Base-by-base conservation (phyloP, 2,888 invertebrate genomes). In the Serripes groenlandicus region DNA sequence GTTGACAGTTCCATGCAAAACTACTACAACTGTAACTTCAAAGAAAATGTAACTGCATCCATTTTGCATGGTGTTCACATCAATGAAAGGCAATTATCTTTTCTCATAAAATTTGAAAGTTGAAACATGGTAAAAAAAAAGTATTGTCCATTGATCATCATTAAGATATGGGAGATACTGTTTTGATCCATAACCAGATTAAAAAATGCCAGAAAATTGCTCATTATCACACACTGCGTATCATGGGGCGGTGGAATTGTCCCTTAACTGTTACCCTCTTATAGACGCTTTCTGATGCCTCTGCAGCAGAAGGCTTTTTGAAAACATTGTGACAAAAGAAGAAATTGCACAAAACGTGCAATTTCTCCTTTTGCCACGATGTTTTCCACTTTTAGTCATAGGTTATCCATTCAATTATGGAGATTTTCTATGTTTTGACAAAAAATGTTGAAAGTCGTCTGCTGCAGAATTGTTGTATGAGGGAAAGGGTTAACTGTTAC, bases 81-180 rank as follows among this genome's bases (percentile, higher is more conserved):
- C n/a, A n/a, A n/a, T n/a, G n/a, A 42, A 42, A 56, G n/a, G 21
- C 23, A 56, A 56, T 56, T 56, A 56, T 56, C n/a, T 56, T 56
- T 23, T 56, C 56, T n/a, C 56, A 56, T 56, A n/a, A 56, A 56
- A 56, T 56, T 56, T 56, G 56, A 56, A 56, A 56, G 56, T 56
- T 56, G 56, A 56, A 15, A 11, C 56, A 42, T 56, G 56, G 28
- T n/a, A n/a, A n/a, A n/a, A 56, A 56, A 23, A 56, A 56, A 23
- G n/a, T 26, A 11, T 56, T 18, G 21, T 56, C 23, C 18, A 66
- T 66, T 42, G 66, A 66, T 66, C 42, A 66, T 66, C 66, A 66
- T 66, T 66, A 42, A 66, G 66, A 66, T 66, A 66, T 37, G 66
- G 66, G 26, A 7, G 66, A 66, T 42, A 42, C 23, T 66, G 26